Percentiles rank a stretch among this genome's conserved stretches.
These are phyloP conservation scores for Drosophila teissieri DNA, from an alignment of 1,140 invertebrate genomes.

Conservation along the genomic window DNA sequence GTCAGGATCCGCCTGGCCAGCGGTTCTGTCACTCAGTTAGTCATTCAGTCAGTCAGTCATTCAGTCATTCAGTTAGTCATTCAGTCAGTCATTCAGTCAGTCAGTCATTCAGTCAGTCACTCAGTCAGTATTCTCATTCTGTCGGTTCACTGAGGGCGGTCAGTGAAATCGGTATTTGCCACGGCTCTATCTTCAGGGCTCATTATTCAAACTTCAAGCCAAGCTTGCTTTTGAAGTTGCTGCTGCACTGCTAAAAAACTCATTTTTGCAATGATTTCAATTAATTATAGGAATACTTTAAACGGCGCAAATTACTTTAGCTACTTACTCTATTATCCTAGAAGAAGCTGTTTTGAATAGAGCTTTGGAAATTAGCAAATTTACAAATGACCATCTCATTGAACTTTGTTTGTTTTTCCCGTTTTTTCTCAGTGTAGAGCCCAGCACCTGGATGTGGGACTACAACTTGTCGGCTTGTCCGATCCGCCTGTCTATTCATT, in stretches of 20 bases:
- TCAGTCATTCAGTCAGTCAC: conserved; percentile 17
- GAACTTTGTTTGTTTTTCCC: too few relatives aligned
- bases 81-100: conserved; percentile 24
- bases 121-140: conserved; percentile 23
- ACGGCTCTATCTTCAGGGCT: conserved; percentile 41
- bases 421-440: conserved; percentile 3
- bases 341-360: too few relatives aligned
- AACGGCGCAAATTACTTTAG: too few relatives aligned
- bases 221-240: conserved; percentile 8
- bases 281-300: background rate
- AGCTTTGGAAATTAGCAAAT: too few relatives aligned
- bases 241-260: conserved; percentile 3
- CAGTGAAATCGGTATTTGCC: conserved; percentile 13
- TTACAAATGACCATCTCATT: too few relatives aligned
- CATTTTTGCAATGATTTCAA: background rate
- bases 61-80: conserved; percentile 13
- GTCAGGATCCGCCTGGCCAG: conserved; percentile 49
- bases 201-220: conserved; percentile 66
- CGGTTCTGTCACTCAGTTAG: conserved; percentile 20
- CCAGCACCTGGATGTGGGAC: conserved; percentile 8
- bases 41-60: conserved; percentile 19
- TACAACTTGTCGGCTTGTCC: conserved; percentile 51
- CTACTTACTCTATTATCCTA: too few relatives aligned
- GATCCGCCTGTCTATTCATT: conserved; percentile 78
- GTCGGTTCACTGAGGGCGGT: conserved; percentile 43